Evolutionary conservation across 2,888 invertebrate genomes (phyloP).

Genomic region (Acleris holmiana): DNA sequence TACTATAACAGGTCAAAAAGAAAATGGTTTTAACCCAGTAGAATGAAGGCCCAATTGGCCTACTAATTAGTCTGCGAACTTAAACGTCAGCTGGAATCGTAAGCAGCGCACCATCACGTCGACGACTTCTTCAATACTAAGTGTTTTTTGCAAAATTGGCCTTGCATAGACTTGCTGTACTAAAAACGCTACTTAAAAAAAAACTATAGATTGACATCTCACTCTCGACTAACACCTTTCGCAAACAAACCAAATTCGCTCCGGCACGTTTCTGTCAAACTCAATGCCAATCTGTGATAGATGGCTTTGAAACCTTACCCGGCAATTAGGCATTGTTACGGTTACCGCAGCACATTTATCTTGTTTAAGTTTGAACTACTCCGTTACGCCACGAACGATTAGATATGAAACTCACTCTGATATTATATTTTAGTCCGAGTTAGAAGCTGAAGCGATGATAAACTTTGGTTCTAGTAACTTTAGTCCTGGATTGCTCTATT

Average conservation of each 20-base stretch:
- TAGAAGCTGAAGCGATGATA: not conserved
- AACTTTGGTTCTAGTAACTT: not conserved
- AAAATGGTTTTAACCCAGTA: too few species aligned
- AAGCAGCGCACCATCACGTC: too few species aligned
- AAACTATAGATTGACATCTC: too few species aligned
- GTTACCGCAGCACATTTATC: slow-evolving; percentile 15
- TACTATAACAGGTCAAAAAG: too few species aligned
- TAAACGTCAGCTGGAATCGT: too few species aligned
- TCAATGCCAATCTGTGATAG: slow-evolving; percentile 8
- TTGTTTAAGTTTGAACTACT: slow-evolving; percentile 12
- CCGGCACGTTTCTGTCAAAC: slow-evolving; percentile 1
- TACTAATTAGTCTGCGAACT: too few species aligned
- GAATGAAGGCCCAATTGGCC: too few species aligned
- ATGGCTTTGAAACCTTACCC: slow-evolving; percentile 10
- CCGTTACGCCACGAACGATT: slow-evolving; percentile 25
- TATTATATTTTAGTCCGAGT: slow-evolving; percentile 6
- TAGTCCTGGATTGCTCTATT: too few species aligned
- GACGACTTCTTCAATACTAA: too few species aligned
- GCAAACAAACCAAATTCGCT: slow-evolving; percentile 5
- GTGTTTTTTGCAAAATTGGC: too few species aligned
- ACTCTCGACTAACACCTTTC: not conserved
- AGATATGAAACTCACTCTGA: slow-evolving; percentile 20
- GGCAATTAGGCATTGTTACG: slow-evolving; percentile 9
- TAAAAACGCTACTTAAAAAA: too few species aligned
- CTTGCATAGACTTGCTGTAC: too few species aligned